Conservation (phyloP, 2,797 vertebrate species). For the Tolypeutes matacus region DNA sequence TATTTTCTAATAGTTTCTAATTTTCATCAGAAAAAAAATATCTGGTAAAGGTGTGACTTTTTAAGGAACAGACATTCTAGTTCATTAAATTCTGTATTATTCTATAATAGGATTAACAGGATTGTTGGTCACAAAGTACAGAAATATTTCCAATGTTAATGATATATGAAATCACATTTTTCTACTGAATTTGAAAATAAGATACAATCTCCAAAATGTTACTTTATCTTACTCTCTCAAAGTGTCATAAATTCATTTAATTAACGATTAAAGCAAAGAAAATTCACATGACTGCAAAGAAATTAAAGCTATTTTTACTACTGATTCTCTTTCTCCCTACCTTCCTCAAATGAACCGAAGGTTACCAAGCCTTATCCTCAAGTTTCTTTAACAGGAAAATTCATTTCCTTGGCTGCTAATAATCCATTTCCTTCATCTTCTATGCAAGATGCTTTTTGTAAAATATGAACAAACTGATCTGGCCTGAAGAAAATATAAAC, state of each 20-base stretch:
- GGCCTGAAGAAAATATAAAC: conserved; percentile 24
- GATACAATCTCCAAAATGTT: conserved; percentile 24
- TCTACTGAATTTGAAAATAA: conserved; percentile 57
- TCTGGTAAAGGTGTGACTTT: conserved; percentile 15
- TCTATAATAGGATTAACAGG: conserved; percentile 15
- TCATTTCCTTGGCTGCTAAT: neutral
- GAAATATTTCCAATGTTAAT: conserved; percentile 48
- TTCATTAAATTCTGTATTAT: conserved; percentile 34
- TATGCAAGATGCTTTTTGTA: conserved; percentile 47
- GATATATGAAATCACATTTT: conserved; percentile 11
- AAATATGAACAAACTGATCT: neutral
- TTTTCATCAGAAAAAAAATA: conserved; percentile 43
- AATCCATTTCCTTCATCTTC: neutral
- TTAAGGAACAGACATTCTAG: conserved; percentile 26
- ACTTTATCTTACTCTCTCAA: neutral
- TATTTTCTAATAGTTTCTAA: conserved; percentile 45
- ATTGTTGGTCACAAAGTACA: conserved; percentile 38
- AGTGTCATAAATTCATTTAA: conserved; percentile 60
- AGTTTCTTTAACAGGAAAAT: neutral
- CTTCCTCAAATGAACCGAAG: neutral
- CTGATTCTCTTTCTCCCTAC: neutral
- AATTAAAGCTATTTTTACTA: conserved; percentile 52
- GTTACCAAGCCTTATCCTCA: neutral
- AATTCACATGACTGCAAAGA: conserved; percentile 40
- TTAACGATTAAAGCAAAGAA: neutral